Evolutionary conservation across 2,888 invertebrate genomes (phyloP).

Genomic region (Punctoribates punctum): DNA sequence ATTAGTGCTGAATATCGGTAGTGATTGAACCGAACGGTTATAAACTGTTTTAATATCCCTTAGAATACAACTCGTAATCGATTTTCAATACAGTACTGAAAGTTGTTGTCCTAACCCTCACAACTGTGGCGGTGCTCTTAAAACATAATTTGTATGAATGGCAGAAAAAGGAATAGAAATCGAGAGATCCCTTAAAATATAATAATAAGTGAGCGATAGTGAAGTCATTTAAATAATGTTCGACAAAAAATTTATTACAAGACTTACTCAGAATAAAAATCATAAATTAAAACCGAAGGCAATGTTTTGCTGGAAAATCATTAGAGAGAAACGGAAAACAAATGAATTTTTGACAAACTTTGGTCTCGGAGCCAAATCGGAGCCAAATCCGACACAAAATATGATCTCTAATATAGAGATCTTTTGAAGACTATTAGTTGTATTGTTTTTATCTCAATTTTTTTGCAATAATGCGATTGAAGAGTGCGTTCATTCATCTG

Average conservation of each 20-base stretch:
- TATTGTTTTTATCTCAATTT: not conserved
- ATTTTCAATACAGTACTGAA: not conserved
- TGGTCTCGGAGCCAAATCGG: too few relatives aligned
- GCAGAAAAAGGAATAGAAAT: not conserved
- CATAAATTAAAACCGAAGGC: constrained; percentile 2
- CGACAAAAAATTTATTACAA: not conserved
- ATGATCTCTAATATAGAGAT: not conserved
- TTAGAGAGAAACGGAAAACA: not conserved
- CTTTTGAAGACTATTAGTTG: not conserved
- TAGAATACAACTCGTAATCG: not conserved
- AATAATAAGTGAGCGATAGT: not conserved
- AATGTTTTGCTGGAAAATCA: constrained; percentile 1
- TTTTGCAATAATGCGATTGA: constrained; percentile 9
- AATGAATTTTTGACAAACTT: not conserved
- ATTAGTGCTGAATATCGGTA: too few relatives aligned
- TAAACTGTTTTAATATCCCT: not conserved
- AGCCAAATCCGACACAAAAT: not conserved
- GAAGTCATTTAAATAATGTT: not conserved
- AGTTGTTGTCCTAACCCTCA: too few relatives aligned
- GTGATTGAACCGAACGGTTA: not conserved
- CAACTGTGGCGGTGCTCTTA: not conserved
- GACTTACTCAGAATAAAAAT: not conserved
- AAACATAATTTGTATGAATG: not conserved
- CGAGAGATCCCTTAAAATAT: not conserved
- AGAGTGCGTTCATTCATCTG: not conserved